Conservation (phyloP, 2,113 vertebrate species). For the Antechinus flavipes region DNA sequence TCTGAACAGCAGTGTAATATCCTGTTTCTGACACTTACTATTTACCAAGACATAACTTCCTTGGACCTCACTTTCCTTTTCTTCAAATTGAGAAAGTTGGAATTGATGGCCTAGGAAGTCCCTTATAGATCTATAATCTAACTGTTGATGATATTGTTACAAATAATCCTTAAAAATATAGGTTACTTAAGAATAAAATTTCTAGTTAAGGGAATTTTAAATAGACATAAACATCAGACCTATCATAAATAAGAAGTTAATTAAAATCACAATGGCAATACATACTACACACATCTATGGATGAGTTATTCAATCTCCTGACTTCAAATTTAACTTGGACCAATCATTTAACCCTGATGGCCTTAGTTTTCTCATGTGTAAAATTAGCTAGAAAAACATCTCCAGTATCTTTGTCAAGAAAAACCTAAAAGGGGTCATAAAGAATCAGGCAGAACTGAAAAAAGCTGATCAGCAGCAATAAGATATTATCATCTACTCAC, state of each 20-base stretch:
- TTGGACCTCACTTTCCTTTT: background rate
- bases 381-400: no score
- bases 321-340: no score
- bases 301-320: background rate
- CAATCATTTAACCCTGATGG: no score
- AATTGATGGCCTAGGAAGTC: background rate
- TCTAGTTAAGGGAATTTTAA: background rate
- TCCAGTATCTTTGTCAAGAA: no score
- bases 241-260: conserved; percentile 46
- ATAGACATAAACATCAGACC: conserved; percentile 17
- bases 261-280: background rate
- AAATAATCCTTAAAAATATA: conserved; percentile 28
- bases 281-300: background rate
- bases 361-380: no score
- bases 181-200: conserved; percentile 33
- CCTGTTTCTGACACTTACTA: background rate
- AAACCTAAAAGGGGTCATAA: no score
- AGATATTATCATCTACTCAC: conserved; percentile 8
- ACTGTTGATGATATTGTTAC: background rate
- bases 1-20: background rate
- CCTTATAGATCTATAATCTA: background rate
- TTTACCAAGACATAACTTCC: background rate
- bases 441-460: no score
- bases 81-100: conserved; percentile 26
- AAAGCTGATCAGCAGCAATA: background rate